Base-by-base conservation (phyloP, 2,113 vertebrate genomes). In the Crotalus tigris region DNA sequence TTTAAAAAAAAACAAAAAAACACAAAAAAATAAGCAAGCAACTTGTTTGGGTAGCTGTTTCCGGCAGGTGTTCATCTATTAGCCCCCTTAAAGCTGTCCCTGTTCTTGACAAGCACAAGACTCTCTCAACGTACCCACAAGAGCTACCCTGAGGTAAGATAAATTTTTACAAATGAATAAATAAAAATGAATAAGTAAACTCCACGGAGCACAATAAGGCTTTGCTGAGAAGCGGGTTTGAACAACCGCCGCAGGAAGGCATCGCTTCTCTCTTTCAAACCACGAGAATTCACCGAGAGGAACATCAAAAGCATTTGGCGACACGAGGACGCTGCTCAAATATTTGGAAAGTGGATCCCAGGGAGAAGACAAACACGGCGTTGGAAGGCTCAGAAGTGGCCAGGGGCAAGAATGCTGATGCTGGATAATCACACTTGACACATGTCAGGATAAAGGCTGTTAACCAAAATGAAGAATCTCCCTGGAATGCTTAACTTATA, bases 381-480 rank as follows among this genome's bases (percentile, higher is more conserved):
- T 3, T 49, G 91, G 61, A 13, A 64, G 49, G 53, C 19, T 93
- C 33, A 11, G 58, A 91, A 89, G 26, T 89, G 57, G 55, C 11
- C 17, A 29, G 0, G 51, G 57, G 88, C 15, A 92, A 92, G 92
- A 94, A 19, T 58, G 93, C 46, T 93, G 64, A 23, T 15, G 91
- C 23, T 93, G 64, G 33, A 59, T 89, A 92, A 90, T 15, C 85
- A 44, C 93, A 29, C 19, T 26, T 69, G 92, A 24, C 69, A 87
- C 90, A 93, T 9, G 90, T 3, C 21, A 64, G n/a, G 94, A 53
- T 81, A 5, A n/a, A 94, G 85, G 7, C 92, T 92, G 91, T 49
- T 58, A 64, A 92, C 24, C 33, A 19, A 87, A 87, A 87, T 11
- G 15, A 81, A 81, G 33, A 39, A 81, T 33, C 85, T 33, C 39